Evolutionary conservation across 2,888 invertebrate genomes (phyloP), one percentile per base, ranked within the genome.

Genomic region (Hirtodrosophila alboralis): DNA sequence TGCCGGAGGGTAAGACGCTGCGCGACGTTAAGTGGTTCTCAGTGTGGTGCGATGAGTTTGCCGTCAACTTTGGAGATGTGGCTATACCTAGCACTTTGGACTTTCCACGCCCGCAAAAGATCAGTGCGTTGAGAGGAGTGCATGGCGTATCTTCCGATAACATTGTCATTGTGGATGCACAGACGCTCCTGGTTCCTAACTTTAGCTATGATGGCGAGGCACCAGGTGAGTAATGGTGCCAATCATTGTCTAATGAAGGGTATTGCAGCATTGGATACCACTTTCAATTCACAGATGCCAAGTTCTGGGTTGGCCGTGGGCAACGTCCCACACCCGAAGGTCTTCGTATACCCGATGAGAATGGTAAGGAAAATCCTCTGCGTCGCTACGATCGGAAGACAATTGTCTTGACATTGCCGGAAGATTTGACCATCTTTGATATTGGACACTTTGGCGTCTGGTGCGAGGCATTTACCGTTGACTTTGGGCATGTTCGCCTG

Each of bases 161-260:
- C 68, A 93, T 98, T 72, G 96, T 97, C 36, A 93, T 97, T 65
- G 97, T 97, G 36, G 97, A 98, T 90, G 96, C 97, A 13, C 97
- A 97, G 92, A 97, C 97, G 12, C 93, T 97, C 75, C 93, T 97
- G 75, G 93, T 98, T 77, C 97, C 97, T 14, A 95, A 95, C 91
- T 96, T 98, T 90, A 96, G 95, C 9, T 97, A 97, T 88, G 97
- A 98, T 86, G 97, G 97, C 60, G 95, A 95, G 91, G 97, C 97
- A 38, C 97, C 97, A 89, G 97, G 97, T 97, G 88, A 91, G 78
- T 69, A 36, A 3, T 12, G 16, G 8, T 8, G 12, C 10, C 43
- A 18, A 16, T 21, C 13, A 13, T 7, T 18, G 5, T 28, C 7
- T 16, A 26, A 27, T n/a, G 6, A 36, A 21, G 28, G 23, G 9